phyloP scores from a whole-genome alignment of 2,888 invertebrate species.

The Neoascia interrupta region DNA sequence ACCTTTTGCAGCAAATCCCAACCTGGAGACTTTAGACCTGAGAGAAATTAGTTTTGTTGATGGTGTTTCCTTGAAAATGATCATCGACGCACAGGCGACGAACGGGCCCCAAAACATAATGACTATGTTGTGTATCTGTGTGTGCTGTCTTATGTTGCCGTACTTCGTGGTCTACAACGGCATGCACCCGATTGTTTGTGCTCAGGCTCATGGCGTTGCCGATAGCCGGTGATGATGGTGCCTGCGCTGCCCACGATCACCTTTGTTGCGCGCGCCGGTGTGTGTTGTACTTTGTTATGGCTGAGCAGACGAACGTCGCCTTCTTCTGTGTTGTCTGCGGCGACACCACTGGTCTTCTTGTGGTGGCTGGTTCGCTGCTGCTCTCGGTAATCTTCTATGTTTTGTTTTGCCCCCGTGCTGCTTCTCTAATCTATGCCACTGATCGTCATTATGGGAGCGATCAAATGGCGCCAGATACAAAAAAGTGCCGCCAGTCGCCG shows the following conservation, averaged over 20 bases:
- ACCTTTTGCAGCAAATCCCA: constrained; percentile 64
- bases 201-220: constrained; percentile 40
- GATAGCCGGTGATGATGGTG: constrained; percentile 20
- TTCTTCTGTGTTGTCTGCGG: constrained; percentile 29
- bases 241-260: constrained; percentile 16
- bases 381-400: constrained; percentile 40
- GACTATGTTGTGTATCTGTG: constrained; percentile 65
- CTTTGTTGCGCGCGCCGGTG: constrained; percentile 25
- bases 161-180: too few relatives aligned
- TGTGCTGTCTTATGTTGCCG: constrained; percentile 45
- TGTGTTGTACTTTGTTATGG: constrained; percentile 40
- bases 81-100: too few relatives aligned
- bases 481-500: constrained; percentile 68
- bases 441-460: constrained; percentile 69
- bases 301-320: constrained; percentile 68
- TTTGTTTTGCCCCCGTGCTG: constrained; percentile 38
- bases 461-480: constrained; percentile 69
- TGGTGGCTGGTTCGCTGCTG: constrained; percentile 26
- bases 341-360: constrained; percentile 10
- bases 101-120: constrained; percentile 62
- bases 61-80: constrained; percentile 64
- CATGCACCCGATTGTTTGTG: constrained; percentile 42
- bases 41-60: constrained; percentile 78
- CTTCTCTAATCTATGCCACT: constrained; percentile 67
- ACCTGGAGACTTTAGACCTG: constrained; percentile 46